Percentiles rank a stretch among this genome's conserved stretches.
Evolutionary conservation across 2,113 vertebrate species (phyloP).

Genomic region (Sus scrofa): T2T-Sscrofa CM000827.6:97718501-97719000

Average conservation of each 20-base stretch:
- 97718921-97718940: background rate
- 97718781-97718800: background rate
- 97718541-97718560: background rate
- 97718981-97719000: slow-evolving; percentile 11
- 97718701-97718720: background rate
- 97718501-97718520: background rate
- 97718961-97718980: background rate
- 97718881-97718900: background rate
- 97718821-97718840: background rate
- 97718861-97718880: background rate
- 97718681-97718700: background rate
- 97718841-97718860: background rate
- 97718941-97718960: background rate
- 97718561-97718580: background rate
- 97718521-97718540: rapidly evolving
- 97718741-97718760: background rate
- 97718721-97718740: background rate
- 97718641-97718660: background rate
- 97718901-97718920: background rate
- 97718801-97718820: background rate
- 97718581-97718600: background rate
- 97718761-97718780: background rate
- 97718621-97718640: background rate
- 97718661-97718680: background rate
- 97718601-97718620: background rate